Base-by-base conservation (phyloP, 2,888 invertebrate genomes). In the Phania funesta region DNA sequence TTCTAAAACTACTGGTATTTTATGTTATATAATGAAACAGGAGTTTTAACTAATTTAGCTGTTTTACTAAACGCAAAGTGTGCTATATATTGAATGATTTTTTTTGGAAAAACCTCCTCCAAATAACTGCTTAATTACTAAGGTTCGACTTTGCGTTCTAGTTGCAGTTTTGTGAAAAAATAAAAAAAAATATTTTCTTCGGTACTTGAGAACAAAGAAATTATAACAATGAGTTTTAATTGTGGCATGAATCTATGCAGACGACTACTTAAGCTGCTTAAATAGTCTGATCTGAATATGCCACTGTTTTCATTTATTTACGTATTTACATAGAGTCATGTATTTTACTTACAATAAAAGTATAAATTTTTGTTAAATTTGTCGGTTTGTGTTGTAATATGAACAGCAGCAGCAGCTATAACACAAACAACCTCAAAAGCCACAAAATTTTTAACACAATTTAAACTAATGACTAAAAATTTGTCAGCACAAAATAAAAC, bases 401-500 rank as follows among this genome's bases (percentile, higher is more conserved):
- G 9, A 64, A 54, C 16, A 60, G 26, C 3, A 44, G n/a, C 16
- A 60, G 26, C 3, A 44, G n/a, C 8, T 18, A 24, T 41, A 50
- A 18, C 52, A 77, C 11, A 32, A 32, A 67, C 24, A 60, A 68
- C 83, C 74, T 50, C 75, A 78, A 75, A 70, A 78, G 71, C 71
- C 83, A 67, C 75, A 78, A 67, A 75, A 78, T 75, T 81, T 79
- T 78, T 75, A 70, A 71, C 78, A 83, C 65, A 75, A 78, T 68
- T 78, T 75, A 52, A 78, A 81, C 83, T 83, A 83, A 83, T 83
- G 81, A 78, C 70, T 73, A 67, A 48, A 77, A 80, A 83, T 80
- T 78, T 84, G 75, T 84, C 80, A 84, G 75, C 75, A 71, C 11
- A 60, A 75, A 83, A 67, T 64, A 48, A 75, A 73, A 83, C 83